Evolutionary conservation across 2,888 invertebrate species (phyloP).

Genomic region (Glyphotaelius pellucidus): DNA sequence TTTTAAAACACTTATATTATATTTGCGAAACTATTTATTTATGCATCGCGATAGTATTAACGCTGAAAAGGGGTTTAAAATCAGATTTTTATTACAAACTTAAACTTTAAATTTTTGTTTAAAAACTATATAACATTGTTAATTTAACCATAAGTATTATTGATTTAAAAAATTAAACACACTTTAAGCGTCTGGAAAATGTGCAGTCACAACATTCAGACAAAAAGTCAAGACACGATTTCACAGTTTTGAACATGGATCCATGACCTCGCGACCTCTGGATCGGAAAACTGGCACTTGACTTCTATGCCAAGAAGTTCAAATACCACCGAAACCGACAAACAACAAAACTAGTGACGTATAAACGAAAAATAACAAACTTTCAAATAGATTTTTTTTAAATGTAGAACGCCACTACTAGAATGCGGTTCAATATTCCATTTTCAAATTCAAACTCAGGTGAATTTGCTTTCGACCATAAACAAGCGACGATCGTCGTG

Average conservation of each 20-base stretch:
- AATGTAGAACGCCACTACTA: neutral
- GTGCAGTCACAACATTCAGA: neutral
- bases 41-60: neutral
- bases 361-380: neutral
- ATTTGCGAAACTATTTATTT: neutral
- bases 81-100: neutral
- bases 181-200: neutral
- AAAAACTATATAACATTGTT: neutral
- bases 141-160: neutral
- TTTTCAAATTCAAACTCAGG: conserved; percentile 38
- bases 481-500: conserved; percentile 20
- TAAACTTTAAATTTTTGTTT: neutral
- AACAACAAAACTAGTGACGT: neutral
- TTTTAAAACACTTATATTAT: neutral
- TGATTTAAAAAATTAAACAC: neutral
- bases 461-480: conserved; percentile 23
- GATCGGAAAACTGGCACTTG: neutral
- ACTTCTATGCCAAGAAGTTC: neutral
- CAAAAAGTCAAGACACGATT: neutral
- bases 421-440: conserved; percentile 11
- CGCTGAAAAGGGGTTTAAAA: neutral
- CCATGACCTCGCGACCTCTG: neutral
- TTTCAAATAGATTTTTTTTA: neutral
- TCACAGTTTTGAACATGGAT: neutral
- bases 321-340: neutral